Evolutionary conservation across 2,888 invertebrate species (phyloP).

Genomic region (Slavum lentiscoides): DNA sequence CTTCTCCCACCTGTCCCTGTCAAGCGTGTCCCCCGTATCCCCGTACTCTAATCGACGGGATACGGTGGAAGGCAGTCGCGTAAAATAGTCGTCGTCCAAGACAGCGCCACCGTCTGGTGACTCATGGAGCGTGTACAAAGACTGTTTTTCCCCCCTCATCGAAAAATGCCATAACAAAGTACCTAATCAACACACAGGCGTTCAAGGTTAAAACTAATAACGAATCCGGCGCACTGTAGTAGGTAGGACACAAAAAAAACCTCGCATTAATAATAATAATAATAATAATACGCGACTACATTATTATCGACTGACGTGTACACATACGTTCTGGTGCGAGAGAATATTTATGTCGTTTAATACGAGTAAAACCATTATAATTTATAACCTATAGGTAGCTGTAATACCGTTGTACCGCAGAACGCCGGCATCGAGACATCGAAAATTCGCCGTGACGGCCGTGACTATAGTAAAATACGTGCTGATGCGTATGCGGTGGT

Average conservation of each 20-base stretch:
- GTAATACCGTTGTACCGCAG: constrained; percentile 16
- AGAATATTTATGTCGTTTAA: neutral
- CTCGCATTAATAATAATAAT: neutral
- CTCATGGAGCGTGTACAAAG: neutral
- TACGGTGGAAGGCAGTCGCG: neutral
- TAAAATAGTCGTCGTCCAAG: constrained; percentile 20
- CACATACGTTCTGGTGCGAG: neutral
- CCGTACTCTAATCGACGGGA: neutral
- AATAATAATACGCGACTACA: neutral
- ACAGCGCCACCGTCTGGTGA: constrained; percentile 46
- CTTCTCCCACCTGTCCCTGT: neutral
- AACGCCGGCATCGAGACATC: neutral
- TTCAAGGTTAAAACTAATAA: constrained; percentile 31
- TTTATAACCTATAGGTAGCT: neutral
- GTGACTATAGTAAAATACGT: neutral
- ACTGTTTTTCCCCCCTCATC: neutral
- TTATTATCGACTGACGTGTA: neutral
- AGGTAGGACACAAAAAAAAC: neutral
- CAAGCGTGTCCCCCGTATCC: neutral
- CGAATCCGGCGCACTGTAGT: neutral
- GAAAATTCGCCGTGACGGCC: constrained; percentile 29
- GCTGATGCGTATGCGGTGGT: neutral
- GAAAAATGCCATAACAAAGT: constrained; percentile 11
- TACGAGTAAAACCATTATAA: neutral
- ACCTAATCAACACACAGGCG: neutral